A percentile compares a stretch with the other conserved stretches of the same genome.
phyloP scores from a whole-genome alignment of 23 tunicate genomes.

The Clavelina lepadiformis region DNA sequence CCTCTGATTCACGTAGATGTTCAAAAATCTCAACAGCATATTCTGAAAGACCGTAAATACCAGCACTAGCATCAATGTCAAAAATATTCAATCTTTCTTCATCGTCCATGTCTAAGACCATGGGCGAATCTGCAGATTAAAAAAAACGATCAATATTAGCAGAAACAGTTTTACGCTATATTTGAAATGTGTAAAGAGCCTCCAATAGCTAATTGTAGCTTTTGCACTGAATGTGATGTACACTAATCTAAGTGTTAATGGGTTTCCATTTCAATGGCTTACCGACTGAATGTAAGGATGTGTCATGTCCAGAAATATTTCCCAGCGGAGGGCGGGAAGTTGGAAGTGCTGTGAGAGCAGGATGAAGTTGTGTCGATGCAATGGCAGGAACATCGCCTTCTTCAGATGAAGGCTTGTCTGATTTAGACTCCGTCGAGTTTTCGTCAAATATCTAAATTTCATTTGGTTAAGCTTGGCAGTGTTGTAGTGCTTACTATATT shows the following conservation, averaged over 20 bases:
- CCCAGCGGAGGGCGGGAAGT: constrained; percentile 41
- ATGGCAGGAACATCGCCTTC: constrained; percentile 20
- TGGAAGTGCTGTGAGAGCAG: constrained; percentile 73
- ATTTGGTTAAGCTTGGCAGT: no score
- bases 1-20: constrained; percentile 86
- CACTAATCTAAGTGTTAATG: no score
- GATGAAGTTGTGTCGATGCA: constrained; percentile 42
- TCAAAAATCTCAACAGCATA: constrained; percentile 86
- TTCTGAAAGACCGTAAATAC: constrained; percentile 66
- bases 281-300: constrained; percentile 6
- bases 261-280: no score
- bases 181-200: no score
- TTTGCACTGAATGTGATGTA: no score
- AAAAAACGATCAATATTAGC: no score
- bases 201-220: no score
- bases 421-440: constrained; percentile 24
- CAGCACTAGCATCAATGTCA: constrained; percentile 57
- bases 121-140: constrained; percentile 87
- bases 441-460: constrained; percentile 64
- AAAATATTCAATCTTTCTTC: constrained; percentile 48
- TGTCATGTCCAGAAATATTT: not conserved
- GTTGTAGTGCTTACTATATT: no score
- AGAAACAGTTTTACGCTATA: no score
- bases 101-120: constrained; percentile 57
- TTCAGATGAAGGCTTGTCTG: no score